These are phyloP conservation scores for Glaucopsyche alexis DNA, from an alignment of 2,888 invertebrate species.

Conservation along the genomic window DNA sequence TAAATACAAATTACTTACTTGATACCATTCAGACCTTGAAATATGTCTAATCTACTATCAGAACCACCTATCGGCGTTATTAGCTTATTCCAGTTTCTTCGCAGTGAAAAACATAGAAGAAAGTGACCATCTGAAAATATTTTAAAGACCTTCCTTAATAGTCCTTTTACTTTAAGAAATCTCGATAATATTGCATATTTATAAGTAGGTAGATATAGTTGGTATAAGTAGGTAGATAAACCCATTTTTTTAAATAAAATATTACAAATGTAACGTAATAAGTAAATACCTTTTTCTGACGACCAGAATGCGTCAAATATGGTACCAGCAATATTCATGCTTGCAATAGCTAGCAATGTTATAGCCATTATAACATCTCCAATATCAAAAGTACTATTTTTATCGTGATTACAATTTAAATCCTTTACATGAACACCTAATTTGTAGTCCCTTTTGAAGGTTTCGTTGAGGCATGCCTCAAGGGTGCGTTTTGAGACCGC, in stretches of 20 bases:
- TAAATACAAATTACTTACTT: constrained; percentile 41
- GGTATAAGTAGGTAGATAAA: too few relatives aligned
- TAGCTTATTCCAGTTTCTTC: constrained; percentile 45
- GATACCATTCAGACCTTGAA: constrained; percentile 44
- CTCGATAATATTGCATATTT: too few relatives aligned
- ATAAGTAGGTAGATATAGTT: too few relatives aligned
- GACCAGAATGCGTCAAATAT: constrained; percentile 42
- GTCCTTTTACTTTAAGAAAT: too few relatives aligned
- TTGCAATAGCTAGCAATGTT: constrained; percentile 48
- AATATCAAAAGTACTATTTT: constrained; percentile 45
- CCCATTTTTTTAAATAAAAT: too few relatives aligned
- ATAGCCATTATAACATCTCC: constrained; percentile 53
- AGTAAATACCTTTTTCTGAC: constrained; percentile 12
- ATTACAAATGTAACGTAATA: too few relatives aligned
- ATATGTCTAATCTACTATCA: constrained; percentile 33
- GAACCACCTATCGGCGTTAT: constrained; percentile 27
- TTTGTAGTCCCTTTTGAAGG: constrained; percentile 51
- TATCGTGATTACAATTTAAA: constrained; percentile 37
- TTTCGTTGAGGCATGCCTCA: constrained; percentile 58
- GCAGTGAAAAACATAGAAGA: constrained; percentile 49
- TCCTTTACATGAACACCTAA: constrained; percentile 48
- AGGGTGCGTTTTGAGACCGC: constrained; percentile 47
- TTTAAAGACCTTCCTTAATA: not conserved
- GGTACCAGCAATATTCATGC: constrained; percentile 55
- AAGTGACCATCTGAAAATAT: constrained; percentile 37